These are phyloP conservation scores for Dissostichus mawsoni DNA, from an alignment of 2,113 vertebrate genomes.

Conservation along the genomic window DNA sequence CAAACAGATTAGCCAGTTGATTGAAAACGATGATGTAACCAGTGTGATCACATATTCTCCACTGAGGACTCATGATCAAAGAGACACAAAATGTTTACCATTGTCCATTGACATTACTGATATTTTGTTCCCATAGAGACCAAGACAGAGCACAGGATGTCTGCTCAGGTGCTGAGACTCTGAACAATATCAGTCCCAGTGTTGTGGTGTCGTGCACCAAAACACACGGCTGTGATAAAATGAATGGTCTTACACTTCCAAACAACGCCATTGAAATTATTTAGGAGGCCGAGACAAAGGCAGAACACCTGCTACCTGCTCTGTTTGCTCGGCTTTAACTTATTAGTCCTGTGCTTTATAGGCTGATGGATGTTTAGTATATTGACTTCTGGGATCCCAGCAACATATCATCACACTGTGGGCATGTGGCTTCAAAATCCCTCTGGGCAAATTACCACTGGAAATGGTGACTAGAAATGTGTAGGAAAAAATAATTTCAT, in stretches of 20 bases:
- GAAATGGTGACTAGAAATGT: too few species aligned
- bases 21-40: background rate
- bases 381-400: constrained; percentile 33
- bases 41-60: background rate
- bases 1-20: too few species aligned
- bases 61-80: background rate
- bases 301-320: background rate
- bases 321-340: constrained; percentile 19
- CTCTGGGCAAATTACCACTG: background rate
- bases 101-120: background rate
- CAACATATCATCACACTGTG: constrained; percentile 6
- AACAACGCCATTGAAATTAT: background rate
- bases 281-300: constrained; percentile 1
- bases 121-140: constrained; percentile 22
- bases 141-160: constrained; percentile 30
- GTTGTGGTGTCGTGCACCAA: constrained; percentile 29
- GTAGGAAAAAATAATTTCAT: too few species aligned
- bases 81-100: background rate
- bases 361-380: background rate
- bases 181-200: constrained; percentile 15
- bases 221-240: constrained; percentile 1
- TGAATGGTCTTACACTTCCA: background rate
- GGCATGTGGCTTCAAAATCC: background rate
- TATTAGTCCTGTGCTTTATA: background rate
- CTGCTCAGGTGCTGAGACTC: constrained; percentile 28